Evolutionary conservation across 2,888 invertebrate genomes (phyloP), one percentile per base, ranked within the genome.

Genomic region (Nomada fucata): DNA sequence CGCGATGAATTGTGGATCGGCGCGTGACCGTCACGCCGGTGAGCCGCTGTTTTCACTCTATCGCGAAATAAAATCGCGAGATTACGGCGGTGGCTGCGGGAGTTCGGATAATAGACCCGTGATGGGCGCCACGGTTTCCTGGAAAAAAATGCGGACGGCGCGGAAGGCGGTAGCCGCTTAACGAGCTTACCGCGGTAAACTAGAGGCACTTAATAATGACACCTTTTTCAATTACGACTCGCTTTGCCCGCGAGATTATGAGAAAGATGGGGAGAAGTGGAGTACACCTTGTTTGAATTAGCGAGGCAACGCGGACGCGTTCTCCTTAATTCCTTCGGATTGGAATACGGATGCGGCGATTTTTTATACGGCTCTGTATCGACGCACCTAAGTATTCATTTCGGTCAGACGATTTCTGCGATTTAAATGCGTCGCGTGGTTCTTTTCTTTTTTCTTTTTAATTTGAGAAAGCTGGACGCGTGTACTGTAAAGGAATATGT

Each of bases 1-100:
- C 68, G 9, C 73, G 81, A 68, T 79, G 80, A 82, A 82, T 70
- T 80, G 75, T 65, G 80, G 70, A 82, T 60, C 82, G 74, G 75
- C 70, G 70, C 82, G 67, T 82, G 75, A 82, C 82, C 70, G 79
- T 68, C 20, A 7, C 57, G 75, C 57, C 20, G 5, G 47, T 29
- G n/a, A 13, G 23, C 15, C 11, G 11, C 9, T 52, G 2, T 63
- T 53, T 53, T 26, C 67, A 44, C 13, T n/a, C 47, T 76, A 70
- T 75, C 74, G 52, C 15, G 52, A 52, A 53, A 57, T 29, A 60
- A 73, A 60, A 76, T 79, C 76, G 47, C 63, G 23, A 3, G 61
- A 36, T 68, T 36, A 64, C 36, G 36, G 36, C 15, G 61, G 29
- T 26, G 44, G 63, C 15, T 68, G 42, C 23, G 67, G 67, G 67